phyloP scores from a whole-genome alignment of 1,140 invertebrate species.

The Cydia strobilella region DNA sequence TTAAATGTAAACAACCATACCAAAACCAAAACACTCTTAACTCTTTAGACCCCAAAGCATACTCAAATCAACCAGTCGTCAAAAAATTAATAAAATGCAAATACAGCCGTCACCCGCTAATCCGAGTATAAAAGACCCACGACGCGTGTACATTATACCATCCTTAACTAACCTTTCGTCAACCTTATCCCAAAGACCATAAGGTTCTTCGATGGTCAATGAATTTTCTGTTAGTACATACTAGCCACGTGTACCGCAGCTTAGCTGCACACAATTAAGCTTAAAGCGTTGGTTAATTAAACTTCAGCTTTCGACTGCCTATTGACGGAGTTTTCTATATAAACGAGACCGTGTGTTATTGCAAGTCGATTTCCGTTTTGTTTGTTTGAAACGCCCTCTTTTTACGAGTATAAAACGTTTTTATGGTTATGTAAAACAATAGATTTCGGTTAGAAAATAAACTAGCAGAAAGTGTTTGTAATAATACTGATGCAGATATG shows the following conservation, averaged over 20 bases:
- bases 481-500: not conserved
- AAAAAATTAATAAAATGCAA: conserved; percentile 32
- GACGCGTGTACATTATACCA: not conserved
- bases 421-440: not conserved
- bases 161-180: no score
- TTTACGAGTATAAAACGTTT: conserved; percentile 1
- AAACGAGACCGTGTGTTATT: conserved; percentile 49
- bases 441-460: not conserved
- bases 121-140: conserved; percentile 21
- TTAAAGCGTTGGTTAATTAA: conserved; percentile 77
- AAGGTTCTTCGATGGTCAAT: no score
- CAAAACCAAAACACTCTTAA: conserved; percentile 7
- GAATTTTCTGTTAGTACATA: not conserved
- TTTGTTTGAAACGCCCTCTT: conserved; percentile 41
- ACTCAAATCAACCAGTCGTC: conserved; percentile 17
- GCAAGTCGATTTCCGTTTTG: conserved; percentile 47
- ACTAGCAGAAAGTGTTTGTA: not conserved
- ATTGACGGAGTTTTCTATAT: conserved; percentile 63
- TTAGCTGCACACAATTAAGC: conserved; percentile 77
- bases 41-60: not conserved
- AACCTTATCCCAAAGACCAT: no score
- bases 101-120: conserved; percentile 26
- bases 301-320: conserved; percentile 64
- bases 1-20: not conserved
- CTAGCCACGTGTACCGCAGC: conserved; percentile 69